Evolutionary conservation across 92 coral and sea anemone genomes (phyloP), one percentile per base, ranked within the genome.

Genomic region (Parazoanthus swiftii): DNA sequence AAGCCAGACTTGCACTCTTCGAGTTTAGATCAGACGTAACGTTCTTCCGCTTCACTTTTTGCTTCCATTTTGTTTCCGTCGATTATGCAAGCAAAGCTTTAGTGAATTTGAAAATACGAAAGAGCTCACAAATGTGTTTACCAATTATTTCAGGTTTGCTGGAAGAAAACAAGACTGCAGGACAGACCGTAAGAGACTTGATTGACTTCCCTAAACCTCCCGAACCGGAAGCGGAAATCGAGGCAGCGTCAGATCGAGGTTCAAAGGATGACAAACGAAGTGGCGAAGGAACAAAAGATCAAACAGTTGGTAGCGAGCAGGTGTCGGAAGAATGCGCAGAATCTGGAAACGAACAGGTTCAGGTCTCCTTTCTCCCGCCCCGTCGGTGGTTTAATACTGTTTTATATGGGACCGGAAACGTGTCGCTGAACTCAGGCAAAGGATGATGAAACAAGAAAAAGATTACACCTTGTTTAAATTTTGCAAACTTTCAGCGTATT

Each of bases 361-460:
- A 88, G 56, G 84, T 89, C 48, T 74, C 85, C 13, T 44, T 88
- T 26, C 70, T 88, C 76, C 93, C 92, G 9, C 94, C 95, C 56
- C 83, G 95, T 8, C 96, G 91, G 78, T 92, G 95, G 95, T 92
- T 93, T 63, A 95, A 93, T 73, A 93, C 99, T 9, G 99, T 96
- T 6, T 18, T 96, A 59, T 96, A 96, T 92, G 99, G 99, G 46
- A 82, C 92, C 29, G 95, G 98, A 0, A 89, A 90, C 76, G 70
- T 95, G 15, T 44, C 90, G 76, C 86, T 95, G 63, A 93, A 80
- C 71, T 96, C 94, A 43, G 85, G 90, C 9, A 93, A 91, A 91
- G 82, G 66, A 35, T 84, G 26, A 84, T 23, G 59, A 48, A 67
- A 9, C 13, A 3, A 43, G 14, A 29, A 54, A 6, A 33, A 20